Evolutionary conservation across 1,140 invertebrate species (phyloP), one percentile per base, ranked within the genome.

Genomic region (Drosophila funebris): DNA sequence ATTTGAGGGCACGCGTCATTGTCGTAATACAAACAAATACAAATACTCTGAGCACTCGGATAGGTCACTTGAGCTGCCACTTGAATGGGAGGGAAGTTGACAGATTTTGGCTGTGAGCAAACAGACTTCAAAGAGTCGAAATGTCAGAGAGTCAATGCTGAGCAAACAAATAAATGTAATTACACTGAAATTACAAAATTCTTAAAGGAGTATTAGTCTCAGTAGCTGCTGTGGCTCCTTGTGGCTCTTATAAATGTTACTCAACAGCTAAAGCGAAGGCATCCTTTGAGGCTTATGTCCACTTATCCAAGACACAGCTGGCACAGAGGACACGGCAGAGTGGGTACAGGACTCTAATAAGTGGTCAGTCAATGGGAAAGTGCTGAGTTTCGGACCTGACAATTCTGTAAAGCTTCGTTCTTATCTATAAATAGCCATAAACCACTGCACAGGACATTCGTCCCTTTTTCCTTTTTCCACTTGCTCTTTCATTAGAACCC

Each of bases 371-470:
- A 69, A 78, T 84, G 46, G 76, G 52, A 29, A 64, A 41, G 71
- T 68, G 39, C 50, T 31, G 56, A 61, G 75, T 66, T 54, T 66
- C 37, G 48, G 54, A 16, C 43, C 31, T 46, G 41, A 56, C 52
- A 41, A 50, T 73, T 46, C 39, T 37, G 37, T 37, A 3, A 13
- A 56, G 54, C 72, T 53, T 78, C 75, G 71, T 78, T 88, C 82
- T 88, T 88, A 88, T 88, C 83, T 88, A 79, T 88, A 88, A 88
- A 79, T 87, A 69, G 76, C 76, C 78, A 87, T 88, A 87, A 87
- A 80, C 77, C 78, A 78, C 77, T 78, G 63, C 63, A 63, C 72
- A 72, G 76, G 76, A 70, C 62, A 53, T 27, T 70, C 62, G 77
- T 77, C 74, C 71, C 66, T 70, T 78, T 81, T 76, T 70, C 41